Evolutionary conservation across 53 echinoderm and acorn worm species (phyloP), one percentile per base, ranked within the genome.

Genomic region (Astropecten irregularis): DNA sequence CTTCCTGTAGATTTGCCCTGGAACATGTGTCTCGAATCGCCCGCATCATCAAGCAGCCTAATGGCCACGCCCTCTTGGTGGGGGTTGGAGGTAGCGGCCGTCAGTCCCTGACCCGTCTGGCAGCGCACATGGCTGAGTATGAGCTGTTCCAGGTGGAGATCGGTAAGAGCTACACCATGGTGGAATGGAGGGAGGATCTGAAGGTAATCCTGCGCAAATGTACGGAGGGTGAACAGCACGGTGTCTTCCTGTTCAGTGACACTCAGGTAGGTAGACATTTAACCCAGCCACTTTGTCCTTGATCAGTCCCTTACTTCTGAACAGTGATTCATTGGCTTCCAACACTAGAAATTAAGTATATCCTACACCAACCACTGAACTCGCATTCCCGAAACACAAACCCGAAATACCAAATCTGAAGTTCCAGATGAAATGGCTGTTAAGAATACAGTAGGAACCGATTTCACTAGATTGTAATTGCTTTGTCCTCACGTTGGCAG

Each of bases 11-110:
- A 65, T 96, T 96, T 82, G 96, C 96, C 68, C 87, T 96, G 25
- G 96, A 96, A 90, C 96, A 96, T 59, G 96, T 96, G n/a, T 96
- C 96, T 0, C 89, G 96, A 37, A 96, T 96, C 67, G 88, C 96
- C 37, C 96, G 96, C 63, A 87, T 96, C 87, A 93, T 96, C 88
- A 96, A 96, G 89, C 96, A 96, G 58, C 93, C 96, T 11, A 83
- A 91, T 27, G 93, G 96, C 39, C 96, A 96, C 72, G 89, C 91
- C 86, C 92, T 96, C 15, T 60, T 91, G 54, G 96, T 95, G 15
- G 96, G 96, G 11, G 92, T 95, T 21, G 96, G 96, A 31, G 96
- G 96, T 48, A 96, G 96, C 63, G 96, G 96, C 40, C 89, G 96
- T 71, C 96, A 96, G 83, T 96, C 96, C 7, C 83, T 96, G 84